Evolutionary conservation across 2,888 invertebrate genomes (phyloP), one percentile per base, ranked within the genome.

Genomic region (Halictus ligatus): DNA sequence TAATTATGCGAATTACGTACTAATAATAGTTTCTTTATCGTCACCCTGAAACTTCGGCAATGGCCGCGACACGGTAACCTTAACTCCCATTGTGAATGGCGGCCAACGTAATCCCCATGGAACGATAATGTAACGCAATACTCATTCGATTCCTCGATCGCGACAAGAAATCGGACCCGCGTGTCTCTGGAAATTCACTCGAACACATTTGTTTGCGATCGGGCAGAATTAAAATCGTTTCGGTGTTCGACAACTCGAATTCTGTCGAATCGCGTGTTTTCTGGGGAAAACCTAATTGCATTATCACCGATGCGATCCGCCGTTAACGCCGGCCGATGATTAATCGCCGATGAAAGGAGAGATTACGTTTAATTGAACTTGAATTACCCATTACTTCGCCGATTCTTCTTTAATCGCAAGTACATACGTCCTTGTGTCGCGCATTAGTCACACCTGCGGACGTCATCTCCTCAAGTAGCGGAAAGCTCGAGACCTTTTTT

Each of bases 321-420:
- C 40, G 60, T 67, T 25, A 2, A 35, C 3, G 40, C 15, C 0
- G 18, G 29, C 69, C 69, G 15, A 48, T 13, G 25, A 40, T 69
- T 69, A 69, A 69, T 21, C 12, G 5, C 18, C 54, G 78, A 50
- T 18, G 4, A n/a, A 13, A 72, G 4, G 5, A 29, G n/a, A 83
- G 83, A 83, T 84, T 79, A 79, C 18, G 58, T 79, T 79, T 76
- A 79, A 71, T 73, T 12, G 29, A 75, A 60, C 50, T 35, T 35
- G 50, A 69, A 15, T 21, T 25, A 10, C 25, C 15, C 25, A 46
- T 69, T 58, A 46, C 48, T 46, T 35, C 35, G 10, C 10, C 21
- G 21, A 35, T 18, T 40, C 0, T 4, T 40, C 4, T 2, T 15
- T 29, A 64, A 69, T 69, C 40, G 69, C 18, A 12, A 2, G 5